These are phyloP conservation scores for Clarias macrocephalus DNA, from an alignment of 2,113 vertebrate species.

Conservation along the genomic window DNA sequence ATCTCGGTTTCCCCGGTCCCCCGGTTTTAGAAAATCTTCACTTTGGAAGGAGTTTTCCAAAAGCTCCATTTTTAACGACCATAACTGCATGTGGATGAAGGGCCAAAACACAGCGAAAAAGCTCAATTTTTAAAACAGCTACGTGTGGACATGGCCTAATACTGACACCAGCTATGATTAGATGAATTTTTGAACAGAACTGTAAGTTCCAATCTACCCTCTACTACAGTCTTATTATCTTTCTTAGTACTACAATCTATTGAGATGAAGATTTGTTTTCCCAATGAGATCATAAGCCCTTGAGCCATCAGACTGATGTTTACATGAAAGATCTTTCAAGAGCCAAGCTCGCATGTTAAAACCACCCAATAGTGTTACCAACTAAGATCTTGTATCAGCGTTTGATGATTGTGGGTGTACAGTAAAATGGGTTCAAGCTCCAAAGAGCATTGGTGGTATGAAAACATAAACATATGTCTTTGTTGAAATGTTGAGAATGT, in stretches of 20 bases:
- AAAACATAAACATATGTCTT: slow-evolving; percentile 36
- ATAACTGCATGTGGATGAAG: no score
- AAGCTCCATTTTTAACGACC: no score
- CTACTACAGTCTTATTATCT: background rate
- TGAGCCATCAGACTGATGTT: background rate
- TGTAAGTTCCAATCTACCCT: background rate
- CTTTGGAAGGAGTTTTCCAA: no score
- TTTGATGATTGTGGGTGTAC: background rate
- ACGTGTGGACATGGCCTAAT: no score
- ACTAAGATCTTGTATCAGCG: background rate
- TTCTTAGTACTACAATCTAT: background rate
- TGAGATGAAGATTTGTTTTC: slow-evolving; percentile 6
- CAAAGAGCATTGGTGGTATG: background rate
- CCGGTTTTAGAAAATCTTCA: no score
- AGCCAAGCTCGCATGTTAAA: background rate
- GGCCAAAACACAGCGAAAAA: no score
- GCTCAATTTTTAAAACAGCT: no score
- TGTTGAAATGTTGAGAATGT: background rate
- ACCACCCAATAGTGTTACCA: background rate
- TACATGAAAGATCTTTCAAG: background rate
- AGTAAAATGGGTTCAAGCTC: background rate
- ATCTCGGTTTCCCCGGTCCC: no score
- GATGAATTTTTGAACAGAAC: no score
- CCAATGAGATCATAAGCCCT: slow-evolving; percentile 1
- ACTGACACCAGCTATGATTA: no score